Percentiles rank a stretch among this genome's conserved stretches.
phyloP scores from a whole-genome alignment of 2,113 vertebrate species.

The Dryoscopus gambensis region DNA sequence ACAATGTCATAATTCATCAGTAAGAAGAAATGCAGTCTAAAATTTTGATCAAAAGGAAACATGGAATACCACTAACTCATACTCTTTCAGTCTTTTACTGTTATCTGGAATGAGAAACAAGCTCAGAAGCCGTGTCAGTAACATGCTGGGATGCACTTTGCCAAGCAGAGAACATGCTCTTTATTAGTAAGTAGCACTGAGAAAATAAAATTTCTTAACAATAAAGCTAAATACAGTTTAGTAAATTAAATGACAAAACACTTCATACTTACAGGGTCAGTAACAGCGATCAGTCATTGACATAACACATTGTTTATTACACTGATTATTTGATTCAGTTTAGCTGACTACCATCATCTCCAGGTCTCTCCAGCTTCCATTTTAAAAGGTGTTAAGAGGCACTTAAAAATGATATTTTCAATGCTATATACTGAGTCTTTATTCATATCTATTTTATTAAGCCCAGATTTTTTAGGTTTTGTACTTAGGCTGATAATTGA shows the following conservation, averaged over 20 bases:
- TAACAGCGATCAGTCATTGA: not conserved
- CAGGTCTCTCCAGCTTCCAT: not conserved
- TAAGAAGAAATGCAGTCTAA: not conserved
- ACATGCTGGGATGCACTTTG: slow-evolving; percentile 54
- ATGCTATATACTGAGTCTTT: not conserved
- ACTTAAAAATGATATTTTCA: not conserved
- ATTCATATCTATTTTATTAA: not conserved
- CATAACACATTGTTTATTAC: not conserved
- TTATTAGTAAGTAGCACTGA: slow-evolving; percentile 37
- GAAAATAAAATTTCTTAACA: slow-evolving; percentile 10
- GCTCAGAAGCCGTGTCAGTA: slow-evolving; percentile 46
- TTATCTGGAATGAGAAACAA: slow-evolving; percentile 11
- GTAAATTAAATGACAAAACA: not conserved
- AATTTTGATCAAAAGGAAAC: not conserved
- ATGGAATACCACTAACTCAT: not conserved
- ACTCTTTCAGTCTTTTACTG: not conserved
- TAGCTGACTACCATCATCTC: not conserved
- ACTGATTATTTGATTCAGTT: not conserved
- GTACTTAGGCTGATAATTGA: not conserved
- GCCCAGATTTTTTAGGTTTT: not conserved
- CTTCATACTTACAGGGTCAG: not conserved
- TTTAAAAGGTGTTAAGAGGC: not conserved
- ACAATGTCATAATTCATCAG: not conserved
- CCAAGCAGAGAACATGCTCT: slow-evolving; percentile 69
- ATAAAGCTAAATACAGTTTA: slow-evolving; percentile 9